Evolutionary conservation across 2,113 vertebrate genomes (phyloP).

Genomic region (Catharus fuscescens): DNA sequence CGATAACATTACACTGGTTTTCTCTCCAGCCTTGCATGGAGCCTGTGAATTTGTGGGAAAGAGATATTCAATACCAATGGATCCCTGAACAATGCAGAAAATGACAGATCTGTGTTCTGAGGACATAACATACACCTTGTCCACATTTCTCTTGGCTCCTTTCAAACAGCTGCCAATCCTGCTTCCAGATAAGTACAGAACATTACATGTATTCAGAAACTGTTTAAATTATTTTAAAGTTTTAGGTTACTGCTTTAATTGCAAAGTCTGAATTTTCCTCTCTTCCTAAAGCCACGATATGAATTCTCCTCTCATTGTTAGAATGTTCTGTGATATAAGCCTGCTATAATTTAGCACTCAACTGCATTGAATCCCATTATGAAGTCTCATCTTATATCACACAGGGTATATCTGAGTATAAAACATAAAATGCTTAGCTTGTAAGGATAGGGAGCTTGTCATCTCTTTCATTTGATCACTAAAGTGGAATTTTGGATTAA

Average conservation of each 20-base stretch:
- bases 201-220: conserved; percentile 64
- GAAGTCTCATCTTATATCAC: conserved; percentile 48
- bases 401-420: conserved; percentile 20
- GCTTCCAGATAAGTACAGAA: conserved; percentile 62
- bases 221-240: conserved; percentile 72
- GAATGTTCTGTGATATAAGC: conserved; percentile 58
- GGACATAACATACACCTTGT: conserved; percentile 70
- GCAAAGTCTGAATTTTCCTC: conserved; percentile 56
- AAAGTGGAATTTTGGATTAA: conserved; percentile 28
- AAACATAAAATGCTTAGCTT: conserved; percentile 61
- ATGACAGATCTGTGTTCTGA: conserved; percentile 84
- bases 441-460: conserved; percentile 32
- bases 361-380: conserved; percentile 50
- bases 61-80: conserved; percentile 88
- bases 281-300: conserved; percentile 54
- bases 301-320: conserved; percentile 56
- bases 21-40: conserved; percentile 74
- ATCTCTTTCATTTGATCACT: conserved; percentile 44
- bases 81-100: conserved; percentile 87
- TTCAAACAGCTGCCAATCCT: conserved; percentile 63
- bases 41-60: conserved; percentile 88
- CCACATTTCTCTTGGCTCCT: conserved; percentile 55
- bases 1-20: conserved; percentile 83
- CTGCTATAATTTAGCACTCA: conserved; percentile 63
- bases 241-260: conserved; percentile 72